Base-by-base conservation (phyloP, 2,888 invertebrate species). In the Watsonalla binaria region DNA sequence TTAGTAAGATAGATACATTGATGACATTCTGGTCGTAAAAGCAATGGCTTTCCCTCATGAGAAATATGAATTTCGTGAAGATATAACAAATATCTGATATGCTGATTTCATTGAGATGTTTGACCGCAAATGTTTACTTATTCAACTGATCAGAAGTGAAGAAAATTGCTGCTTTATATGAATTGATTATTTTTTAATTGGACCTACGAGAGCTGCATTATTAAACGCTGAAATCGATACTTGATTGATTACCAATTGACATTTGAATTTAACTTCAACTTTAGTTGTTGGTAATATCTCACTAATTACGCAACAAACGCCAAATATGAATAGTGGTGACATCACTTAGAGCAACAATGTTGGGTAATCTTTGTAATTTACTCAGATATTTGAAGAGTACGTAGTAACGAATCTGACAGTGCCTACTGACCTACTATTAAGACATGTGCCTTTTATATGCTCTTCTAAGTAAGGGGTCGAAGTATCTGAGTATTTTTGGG, bases 291-390 rank as follows among this genome's bases (percentile, higher is more conserved):
- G 35, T 48, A 48, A 48, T 35, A 48, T 35, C 33, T 47, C 35
- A 48, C 13, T 48, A 59, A 9, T 76, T 76, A 66, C 73, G 66
- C 58, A 76, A 75, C 57, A 56, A 58, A 55, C 53, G 53, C 59
- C 54, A 62, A 70, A 74, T 72, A 65, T 73, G 70, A 67, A 62
- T 59, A 64, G 56, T 61, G 64, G 68, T 74, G 71, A 74, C 74
- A 74, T 67, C 64, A 63, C 58, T 59, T 48, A 39, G 48, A 49
- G 15, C 39, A 60, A 61, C 61, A 68, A 70, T 63, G 54, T 73
- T 71, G 63, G 66, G 60, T 67, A 72, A 74, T 62, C 58, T 54
- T 61, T 54, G 58, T 61, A 58, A 66, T 63, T 66, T 60, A 66
- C 62, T 58, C 59, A 57, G 51, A 63, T 58, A 59, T 59, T 55